Percentiles rank a stretch among this genome's conserved stretches.
Conservation (phyloP, 2,797 vertebrate genomes). For the Oryzias sinensis region DNA sequence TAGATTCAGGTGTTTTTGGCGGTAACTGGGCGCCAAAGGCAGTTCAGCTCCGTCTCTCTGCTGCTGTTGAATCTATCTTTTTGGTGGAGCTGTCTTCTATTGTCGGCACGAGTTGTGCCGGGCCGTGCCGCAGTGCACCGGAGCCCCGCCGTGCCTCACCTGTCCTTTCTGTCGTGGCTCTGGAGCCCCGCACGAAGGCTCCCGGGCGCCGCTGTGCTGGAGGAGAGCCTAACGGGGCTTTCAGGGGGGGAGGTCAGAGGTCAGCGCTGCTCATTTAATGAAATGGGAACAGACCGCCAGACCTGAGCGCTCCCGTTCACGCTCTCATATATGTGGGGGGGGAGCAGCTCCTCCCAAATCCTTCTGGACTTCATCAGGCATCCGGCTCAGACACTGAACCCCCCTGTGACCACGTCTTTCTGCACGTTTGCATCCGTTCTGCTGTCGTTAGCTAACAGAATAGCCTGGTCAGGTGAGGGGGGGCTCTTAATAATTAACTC, state of each 20-base stretch:
- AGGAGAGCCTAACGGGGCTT: no score
- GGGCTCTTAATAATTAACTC: slow-evolving; percentile 64
- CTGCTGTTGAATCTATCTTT: neutral
- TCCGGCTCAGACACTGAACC: slow-evolving; percentile 33
- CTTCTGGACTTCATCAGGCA: slow-evolving; percentile 54
- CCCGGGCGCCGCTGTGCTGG: neutral
- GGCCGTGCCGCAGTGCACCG: slow-evolving; percentile 77
- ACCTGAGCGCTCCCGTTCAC: neutral
- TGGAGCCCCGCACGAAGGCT: slow-evolving; percentile 5
- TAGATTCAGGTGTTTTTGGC: slow-evolving; percentile 46
- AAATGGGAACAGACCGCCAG: no score
- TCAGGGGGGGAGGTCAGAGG: no score
- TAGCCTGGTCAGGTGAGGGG: slow-evolving; percentile 45
- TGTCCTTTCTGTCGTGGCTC: slow-evolving; percentile 54
- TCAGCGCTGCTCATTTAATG: no score
- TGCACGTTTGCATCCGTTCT: slow-evolving; percentile 10
- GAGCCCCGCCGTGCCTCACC: slow-evolving; percentile 73
- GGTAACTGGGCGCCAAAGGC: slow-evolving; percentile 6
- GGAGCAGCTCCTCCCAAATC: slow-evolving; percentile 56
- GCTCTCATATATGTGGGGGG: slow-evolving; percentile 38
- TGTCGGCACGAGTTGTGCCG: slow-evolving; percentile 62
- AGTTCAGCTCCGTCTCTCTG: neutral
- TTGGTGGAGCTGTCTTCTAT: neutral
- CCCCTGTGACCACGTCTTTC: slow-evolving; percentile 7
- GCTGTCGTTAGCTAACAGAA: slow-evolving; percentile 32